Evolutionary conservation across 2,797 vertebrate genomes (phyloP).

Genomic region (Schizopygopsis pylzovi): DNA sequence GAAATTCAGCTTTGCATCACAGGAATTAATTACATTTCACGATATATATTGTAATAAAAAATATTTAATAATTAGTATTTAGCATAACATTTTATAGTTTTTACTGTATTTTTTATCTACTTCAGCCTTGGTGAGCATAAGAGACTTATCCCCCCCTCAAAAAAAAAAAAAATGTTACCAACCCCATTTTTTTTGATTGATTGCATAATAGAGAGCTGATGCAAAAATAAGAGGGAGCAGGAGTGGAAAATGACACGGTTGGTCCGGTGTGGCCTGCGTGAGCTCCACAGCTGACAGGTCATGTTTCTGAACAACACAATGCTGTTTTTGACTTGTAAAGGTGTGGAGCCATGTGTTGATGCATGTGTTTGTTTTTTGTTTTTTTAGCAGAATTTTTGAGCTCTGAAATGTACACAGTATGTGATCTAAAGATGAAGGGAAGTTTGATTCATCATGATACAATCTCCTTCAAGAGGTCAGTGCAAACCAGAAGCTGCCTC

Average conservation of each 20-base stretch:
- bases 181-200: background rate
- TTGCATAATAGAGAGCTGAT: background rate
- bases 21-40: too few species aligned
- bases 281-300: too few species aligned
- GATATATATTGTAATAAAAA: too few species aligned
- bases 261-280: too few species aligned
- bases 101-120: too few species aligned
- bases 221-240: background rate
- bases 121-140: background rate
- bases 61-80: too few species aligned
- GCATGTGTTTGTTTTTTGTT: too few species aligned
- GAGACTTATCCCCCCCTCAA: background rate
- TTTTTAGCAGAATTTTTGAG: background rate
- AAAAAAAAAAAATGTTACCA: background rate
- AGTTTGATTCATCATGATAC: background rate
- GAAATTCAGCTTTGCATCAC: too few species aligned
- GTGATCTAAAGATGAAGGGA: background rate
- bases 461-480: conserved; percentile 8
- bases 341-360: too few species aligned
- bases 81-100: too few species aligned
- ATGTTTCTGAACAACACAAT: too few species aligned
- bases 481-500: background rate
- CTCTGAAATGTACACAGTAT: background rate
- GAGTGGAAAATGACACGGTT: background rate
- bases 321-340: too few species aligned